Evolutionary conservation across 2,888 invertebrate genomes (phyloP), one percentile per base, ranked within the genome.

Genomic region (Neria commutata): DNA sequence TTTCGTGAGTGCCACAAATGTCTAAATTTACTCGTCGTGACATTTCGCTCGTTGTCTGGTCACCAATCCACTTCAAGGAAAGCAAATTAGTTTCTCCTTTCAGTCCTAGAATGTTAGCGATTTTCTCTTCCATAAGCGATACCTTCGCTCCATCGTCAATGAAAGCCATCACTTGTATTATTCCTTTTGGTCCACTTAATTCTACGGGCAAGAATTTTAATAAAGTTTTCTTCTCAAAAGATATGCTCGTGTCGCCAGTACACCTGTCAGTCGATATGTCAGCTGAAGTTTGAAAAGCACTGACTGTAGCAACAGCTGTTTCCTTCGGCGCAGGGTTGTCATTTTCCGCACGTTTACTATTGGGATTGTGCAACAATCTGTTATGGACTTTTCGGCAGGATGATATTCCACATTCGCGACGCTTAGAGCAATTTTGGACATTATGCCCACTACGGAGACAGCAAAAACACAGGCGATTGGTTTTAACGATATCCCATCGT

Each of bases 371-470:
- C n/a, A n/a, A n/a, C n/a, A n/a, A n/a, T n/a, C n/a, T 19, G 17
- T 37, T 34, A 24, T 53, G 47, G 14, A 16, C 14, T 25, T 53
- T 26, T 14, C 3, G 23, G 11, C 58, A 58, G 23, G 24, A 37
- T 16, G 17, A 21, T 4, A 33, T 16, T 4, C 25, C 24, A 10
- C 49, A 58, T 11, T 21, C 14, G 4, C 33, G 37, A 14, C 42
- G 24, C 3, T 10, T 5, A 45, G 5, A 25, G 16, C 56, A 58
- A 26, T 47, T 42, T 10, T 23, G 33, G 16, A 45, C 40, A 26
- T 42, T 29, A n/a, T 61, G 61, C 6, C 52, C 52, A 19, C 19
- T 26, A 23, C 40, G 29, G 11, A 61, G 29, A 40, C 61, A 57
- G n/a, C 53, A 61, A 37, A 61, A 61, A 37, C 56, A 56, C 1